Conservation (phyloP, 92 coral and sea anemone species). For the Bergia puertoricense region DNA sequence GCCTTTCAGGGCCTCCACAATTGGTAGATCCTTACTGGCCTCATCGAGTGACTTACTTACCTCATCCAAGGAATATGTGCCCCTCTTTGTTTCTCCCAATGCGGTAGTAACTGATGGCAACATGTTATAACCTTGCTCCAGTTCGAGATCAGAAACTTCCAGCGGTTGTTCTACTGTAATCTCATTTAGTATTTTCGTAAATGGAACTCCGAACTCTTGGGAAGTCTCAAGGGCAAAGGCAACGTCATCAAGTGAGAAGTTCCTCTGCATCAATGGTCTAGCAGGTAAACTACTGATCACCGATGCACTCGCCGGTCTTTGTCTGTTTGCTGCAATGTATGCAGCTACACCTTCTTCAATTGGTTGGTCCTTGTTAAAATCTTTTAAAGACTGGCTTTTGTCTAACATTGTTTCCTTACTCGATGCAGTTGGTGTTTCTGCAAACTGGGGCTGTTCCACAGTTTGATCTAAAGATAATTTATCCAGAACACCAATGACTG, state of each 20-base stretch:
- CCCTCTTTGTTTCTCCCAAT: slow-evolving; percentile 50
- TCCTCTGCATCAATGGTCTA: slow-evolving; percentile 56
- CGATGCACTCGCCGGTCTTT: background rate
- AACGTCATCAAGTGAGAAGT: slow-evolving; percentile 80
- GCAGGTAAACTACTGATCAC: background rate
- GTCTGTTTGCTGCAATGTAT: background rate
- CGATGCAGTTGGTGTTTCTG: background rate
- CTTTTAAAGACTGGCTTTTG: background rate
- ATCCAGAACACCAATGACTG: slow-evolving; percentile 71
- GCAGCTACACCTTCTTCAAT: background rate
- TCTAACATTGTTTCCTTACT: background rate
- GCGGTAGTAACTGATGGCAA: background rate
- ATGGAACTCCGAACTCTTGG: slow-evolving; percentile 67
- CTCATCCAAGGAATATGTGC: slow-evolving; percentile 67
- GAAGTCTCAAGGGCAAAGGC: slow-evolving; percentile 80
- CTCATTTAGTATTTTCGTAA: slow-evolving; percentile 54
- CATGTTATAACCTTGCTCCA: background rate
- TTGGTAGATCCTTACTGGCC: slow-evolving; percentile 29
- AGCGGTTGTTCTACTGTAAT: slow-evolving; percentile 50
- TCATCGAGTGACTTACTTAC: slow-evolving; percentile 57
- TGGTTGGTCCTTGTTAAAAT: background rate
- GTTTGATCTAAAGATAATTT: slow-evolving; percentile 52
- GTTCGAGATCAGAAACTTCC: background rate
- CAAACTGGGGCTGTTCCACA: slow-evolving; percentile 30
- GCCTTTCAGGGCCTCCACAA: slow-evolving; percentile 34